phyloP scores from a whole-genome alignment of 1,140 invertebrate species.

The Drosophila chauvacae region DNA sequence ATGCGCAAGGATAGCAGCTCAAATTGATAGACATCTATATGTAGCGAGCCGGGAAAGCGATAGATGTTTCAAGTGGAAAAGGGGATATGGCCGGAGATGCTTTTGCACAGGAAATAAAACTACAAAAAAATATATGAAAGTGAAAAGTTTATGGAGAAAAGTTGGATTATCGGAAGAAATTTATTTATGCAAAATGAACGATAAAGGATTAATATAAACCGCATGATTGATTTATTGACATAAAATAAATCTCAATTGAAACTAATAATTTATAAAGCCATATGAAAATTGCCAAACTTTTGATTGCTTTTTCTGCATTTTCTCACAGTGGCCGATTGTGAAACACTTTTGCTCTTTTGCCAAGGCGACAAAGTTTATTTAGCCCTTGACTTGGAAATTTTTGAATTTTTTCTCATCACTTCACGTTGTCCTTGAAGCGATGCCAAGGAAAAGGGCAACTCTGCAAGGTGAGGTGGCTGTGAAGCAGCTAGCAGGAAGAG shows the following conservation, averaged over 20 bases:
- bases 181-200: not conserved
- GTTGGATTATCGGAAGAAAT: not conserved
- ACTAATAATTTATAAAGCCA: too few relatives aligned
- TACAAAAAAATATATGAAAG: not conserved
- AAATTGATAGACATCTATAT: conserved; percentile 59
- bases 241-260: too few relatives aligned
- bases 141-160: not conserved
- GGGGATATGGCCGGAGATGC: not conserved
- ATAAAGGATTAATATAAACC: not conserved
- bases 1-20: conserved; percentile 54
- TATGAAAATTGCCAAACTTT: not conserved
- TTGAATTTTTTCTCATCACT: conserved; percentile 20
- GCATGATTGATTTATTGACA: too few relatives aligned
- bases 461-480: not conserved
- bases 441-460: conserved; percentile 24
- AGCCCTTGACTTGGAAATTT: conserved; percentile 77
- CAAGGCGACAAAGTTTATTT: conserved; percentile 71
- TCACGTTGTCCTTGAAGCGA: conserved; percentile 22
- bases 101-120: conserved; percentile 26
- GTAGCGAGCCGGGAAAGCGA: conserved; percentile 19
- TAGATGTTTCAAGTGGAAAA: conserved; percentile 32
- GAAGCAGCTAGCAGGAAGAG: not conserved
- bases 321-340: conserved; percentile 27
- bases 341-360: conserved; percentile 59
- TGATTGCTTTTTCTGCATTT: not conserved